Conservation (phyloP, 2,113 vertebrate species). For the Pygoscelis antarcticus region DNA sequence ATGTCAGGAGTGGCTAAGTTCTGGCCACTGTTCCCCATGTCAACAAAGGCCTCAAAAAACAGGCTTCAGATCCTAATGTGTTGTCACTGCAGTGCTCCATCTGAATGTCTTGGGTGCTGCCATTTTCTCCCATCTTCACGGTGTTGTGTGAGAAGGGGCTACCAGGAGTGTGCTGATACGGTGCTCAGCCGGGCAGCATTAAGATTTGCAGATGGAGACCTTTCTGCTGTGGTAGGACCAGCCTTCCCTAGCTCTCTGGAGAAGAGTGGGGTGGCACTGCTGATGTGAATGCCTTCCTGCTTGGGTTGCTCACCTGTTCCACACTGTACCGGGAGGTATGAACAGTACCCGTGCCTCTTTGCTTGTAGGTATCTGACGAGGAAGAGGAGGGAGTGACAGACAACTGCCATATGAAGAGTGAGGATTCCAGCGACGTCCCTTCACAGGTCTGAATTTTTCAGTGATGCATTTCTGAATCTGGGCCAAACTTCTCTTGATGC, state of each 20-base stretch:
- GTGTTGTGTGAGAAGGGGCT: not conserved
- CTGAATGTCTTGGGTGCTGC: not conserved
- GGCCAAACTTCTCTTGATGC: not conserved
- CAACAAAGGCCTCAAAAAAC: not conserved
- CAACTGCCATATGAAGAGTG: not conserved
- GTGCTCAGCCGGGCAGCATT: not conserved
- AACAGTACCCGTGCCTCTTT: not conserved
- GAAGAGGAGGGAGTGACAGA: not conserved
- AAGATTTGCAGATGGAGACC: not conserved
- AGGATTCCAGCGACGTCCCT: not conserved
- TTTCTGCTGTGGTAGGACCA: not conserved
- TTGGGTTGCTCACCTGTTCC: not conserved
- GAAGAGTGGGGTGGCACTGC: not conserved
- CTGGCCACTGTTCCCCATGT: not conserved
- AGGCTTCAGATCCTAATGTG: not conserved
- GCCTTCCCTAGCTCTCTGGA: not conserved
- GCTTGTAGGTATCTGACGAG: not conserved
- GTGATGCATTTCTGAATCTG: not conserved
- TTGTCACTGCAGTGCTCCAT: not conserved
- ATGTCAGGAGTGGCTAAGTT: not conserved
- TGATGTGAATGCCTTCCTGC: not conserved
- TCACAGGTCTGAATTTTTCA: not conserved
- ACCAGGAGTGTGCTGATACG: not conserved
- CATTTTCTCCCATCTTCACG: not conserved
- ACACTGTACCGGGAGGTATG: accelerated